A percentile compares a stretch with the other conserved stretches of the same genome.
phyloP scores from a whole-genome alignment of 1,140 invertebrate species.

The Paraescarpia echinospica region DNA sequence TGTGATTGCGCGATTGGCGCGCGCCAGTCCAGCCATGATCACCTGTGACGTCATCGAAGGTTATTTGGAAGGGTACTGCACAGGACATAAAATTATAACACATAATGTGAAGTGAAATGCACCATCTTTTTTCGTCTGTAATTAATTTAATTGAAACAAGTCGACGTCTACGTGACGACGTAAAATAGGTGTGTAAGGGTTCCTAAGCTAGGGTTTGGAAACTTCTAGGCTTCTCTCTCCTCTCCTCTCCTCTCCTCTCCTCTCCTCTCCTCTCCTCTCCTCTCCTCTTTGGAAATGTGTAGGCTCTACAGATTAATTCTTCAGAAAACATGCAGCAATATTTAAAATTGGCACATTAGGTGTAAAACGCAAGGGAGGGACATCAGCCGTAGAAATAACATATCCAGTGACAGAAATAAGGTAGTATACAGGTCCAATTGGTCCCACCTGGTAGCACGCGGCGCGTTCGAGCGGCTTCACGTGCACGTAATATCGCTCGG shows the following conservation, averaged over 20 bases:
- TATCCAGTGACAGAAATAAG: constrained; percentile 22
- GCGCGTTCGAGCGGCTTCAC: constrained; percentile 35
- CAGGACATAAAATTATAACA: too few species aligned
- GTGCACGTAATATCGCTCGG: constrained; percentile 32
- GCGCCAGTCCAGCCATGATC: constrained; percentile 20
- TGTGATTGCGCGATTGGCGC: constrained; percentile 11
- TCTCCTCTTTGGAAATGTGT: too few species aligned
- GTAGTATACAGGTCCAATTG: constrained; percentile 37
- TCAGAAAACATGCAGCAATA: not conserved
- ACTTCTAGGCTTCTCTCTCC: too few species aligned
- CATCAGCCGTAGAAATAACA: constrained; percentile 62
- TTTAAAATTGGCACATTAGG: not conserved
- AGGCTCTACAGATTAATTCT: too few species aligned
- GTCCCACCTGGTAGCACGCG: constrained; percentile 43
- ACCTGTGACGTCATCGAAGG: not conserved
- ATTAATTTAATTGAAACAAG: not conserved
- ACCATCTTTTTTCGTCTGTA: too few species aligned
- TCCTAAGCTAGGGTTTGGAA: too few species aligned
- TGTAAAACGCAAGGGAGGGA: not conserved
- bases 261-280: too few species aligned
- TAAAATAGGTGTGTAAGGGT: not conserved
- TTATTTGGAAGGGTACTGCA: not conserved
- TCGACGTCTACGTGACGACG: not conserved
- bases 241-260: too few species aligned
- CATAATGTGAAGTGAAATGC: too few species aligned